A percentile compares a stretch with the other conserved stretches of the same genome.
Conservation (phyloP, 2,888 invertebrate species). For the Eilema depressum region DNA sequence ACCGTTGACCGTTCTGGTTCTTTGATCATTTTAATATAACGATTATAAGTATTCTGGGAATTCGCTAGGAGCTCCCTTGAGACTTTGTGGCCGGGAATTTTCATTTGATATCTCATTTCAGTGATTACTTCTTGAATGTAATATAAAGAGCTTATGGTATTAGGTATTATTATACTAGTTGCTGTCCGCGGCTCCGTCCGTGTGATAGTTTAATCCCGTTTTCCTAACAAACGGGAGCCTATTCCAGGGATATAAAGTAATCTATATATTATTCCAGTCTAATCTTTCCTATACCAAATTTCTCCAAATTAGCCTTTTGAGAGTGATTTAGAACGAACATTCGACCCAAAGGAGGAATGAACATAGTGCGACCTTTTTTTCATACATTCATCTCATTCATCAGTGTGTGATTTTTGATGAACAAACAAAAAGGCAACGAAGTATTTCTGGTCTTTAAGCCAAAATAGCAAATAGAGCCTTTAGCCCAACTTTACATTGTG, state of each 20-base stretch:
- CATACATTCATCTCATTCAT: too few species aligned
- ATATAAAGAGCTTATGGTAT: background rate
- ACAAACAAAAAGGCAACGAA: too few species aligned
- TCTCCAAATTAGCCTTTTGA: background rate
- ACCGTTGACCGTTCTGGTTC: conserved; percentile 15
- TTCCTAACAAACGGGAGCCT: background rate
- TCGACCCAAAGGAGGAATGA: too few species aligned
- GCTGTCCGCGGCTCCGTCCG: background rate
- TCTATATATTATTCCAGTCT: too few species aligned
- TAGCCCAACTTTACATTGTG: too few species aligned
- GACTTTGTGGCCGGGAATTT: background rate
- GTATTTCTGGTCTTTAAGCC: too few species aligned
- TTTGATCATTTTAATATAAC: conserved; percentile 12
- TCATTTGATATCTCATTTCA: conserved; percentile 2
- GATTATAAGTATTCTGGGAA: conserved; percentile 4
- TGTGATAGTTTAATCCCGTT: background rate
- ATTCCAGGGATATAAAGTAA: too few species aligned
- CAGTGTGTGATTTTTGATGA: too few species aligned
- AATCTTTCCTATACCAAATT: too few species aligned
- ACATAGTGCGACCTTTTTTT: too few species aligned
- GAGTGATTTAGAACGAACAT: too few species aligned
- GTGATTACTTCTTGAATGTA: background rate
- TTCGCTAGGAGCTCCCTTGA: background rate
- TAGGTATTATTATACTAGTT: background rate
- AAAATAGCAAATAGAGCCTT: too few species aligned